Evolutionary conservation across 1,140 invertebrate species (phyloP), one percentile per base, ranked within the genome.

Genomic region (Polyergus mexicanus): DNA sequence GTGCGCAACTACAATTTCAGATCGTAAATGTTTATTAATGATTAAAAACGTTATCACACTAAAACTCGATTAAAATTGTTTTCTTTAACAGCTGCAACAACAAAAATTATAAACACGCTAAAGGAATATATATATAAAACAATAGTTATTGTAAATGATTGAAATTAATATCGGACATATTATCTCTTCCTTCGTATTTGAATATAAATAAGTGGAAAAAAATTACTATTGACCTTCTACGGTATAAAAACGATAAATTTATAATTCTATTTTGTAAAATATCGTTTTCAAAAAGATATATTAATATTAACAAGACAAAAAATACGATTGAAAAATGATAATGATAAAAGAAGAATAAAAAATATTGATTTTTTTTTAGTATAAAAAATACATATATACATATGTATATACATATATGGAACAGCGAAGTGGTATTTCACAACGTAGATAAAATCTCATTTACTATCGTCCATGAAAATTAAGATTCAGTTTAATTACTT

Each of bases 401-500:
- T 3, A 22, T 60, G 16, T 16, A n/a, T 62, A 13, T n/a, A 69
- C 13, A 41, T 11, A 41, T 44, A n/a, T n/a, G 16, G 47, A 72
- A 25, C 28, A 47, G n/a, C 38, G 8, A 72, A 60, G 19, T 13
- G 54, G 13, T 60, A 47, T n/a, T 32, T 60, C 54, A 60, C 32
- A 28, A 74, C 54, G 72, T 19, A 83, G 68, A 83, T 83, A 74
- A 74, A 83, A 83, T 83, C 78, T 74, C 68, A 41, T 83, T 25
- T 25, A 74, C 54, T 60, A 25, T 32, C 25, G 68, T 38, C 78
- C 38, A 41, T 19, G 78, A 83, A 74, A 83, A 83, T 83, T 83
- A 74, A 83, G 78, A 83, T 74, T 83, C 68, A 74, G 68, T 74
- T 83, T 83, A 83, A 83, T 83, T 83, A 83, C 78, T 41, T 83